A percentile compares a stretch with the other conserved stretches of the same genome.
Conservation (phyloP, 2,113 vertebrate genomes). For the Genyomyrus donnyi region DNA sequence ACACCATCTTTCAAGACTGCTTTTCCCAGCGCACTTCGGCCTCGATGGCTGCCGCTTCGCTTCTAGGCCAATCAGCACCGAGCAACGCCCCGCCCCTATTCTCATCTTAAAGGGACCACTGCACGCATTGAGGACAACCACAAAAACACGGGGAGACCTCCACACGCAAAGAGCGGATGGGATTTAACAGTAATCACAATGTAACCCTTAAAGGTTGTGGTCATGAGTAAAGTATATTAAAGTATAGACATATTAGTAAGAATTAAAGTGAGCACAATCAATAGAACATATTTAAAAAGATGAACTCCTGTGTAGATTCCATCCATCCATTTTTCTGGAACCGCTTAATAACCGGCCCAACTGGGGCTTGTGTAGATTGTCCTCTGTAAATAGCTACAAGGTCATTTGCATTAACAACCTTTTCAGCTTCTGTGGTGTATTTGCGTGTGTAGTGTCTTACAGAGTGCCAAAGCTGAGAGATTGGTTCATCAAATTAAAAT, state of each 20-base stretch:
- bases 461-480: not conserved
- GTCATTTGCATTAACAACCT: not conserved
- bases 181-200: not conserved
- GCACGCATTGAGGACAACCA: not conserved
- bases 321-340: too few relatives aligned
- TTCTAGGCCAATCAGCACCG: not conserved
- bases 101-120: not conserved
- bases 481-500: not conserved
- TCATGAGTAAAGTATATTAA: not conserved
- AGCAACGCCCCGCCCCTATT: not conserved
- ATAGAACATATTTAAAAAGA: not conserved
- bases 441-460: not conserved
- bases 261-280: not conserved
- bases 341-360: too few relatives aligned
- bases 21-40: not conserved
- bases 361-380: not conserved
- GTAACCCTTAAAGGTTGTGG: not conserved
- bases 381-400: not conserved
- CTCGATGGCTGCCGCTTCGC: not conserved
- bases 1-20: not conserved
- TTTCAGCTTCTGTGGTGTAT: not conserved
- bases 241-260: not conserved
- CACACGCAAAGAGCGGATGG: not conserved
- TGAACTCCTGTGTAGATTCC: not conserved
- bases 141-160: not conserved